Base-by-base conservation (phyloP, 2,797 vertebrate genomes). In the Pseudochirops corinnae region DNA sequence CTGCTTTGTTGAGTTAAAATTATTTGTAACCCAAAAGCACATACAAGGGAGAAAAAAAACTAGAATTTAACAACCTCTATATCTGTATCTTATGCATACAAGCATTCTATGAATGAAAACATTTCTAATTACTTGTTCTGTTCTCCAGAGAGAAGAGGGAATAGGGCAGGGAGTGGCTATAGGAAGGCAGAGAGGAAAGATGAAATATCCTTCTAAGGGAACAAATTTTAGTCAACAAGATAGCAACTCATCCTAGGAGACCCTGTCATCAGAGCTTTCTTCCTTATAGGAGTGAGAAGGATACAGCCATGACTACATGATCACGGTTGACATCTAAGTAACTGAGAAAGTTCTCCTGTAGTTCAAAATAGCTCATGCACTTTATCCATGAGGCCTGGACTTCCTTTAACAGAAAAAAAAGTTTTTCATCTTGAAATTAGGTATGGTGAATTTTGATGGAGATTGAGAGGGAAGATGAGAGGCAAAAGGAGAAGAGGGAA, bases 21-120 rank as follows among this genome's bases (percentile, higher is more conserved):
- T 92, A 91, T 56, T 90, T 94, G 55, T 82, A 33, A 94, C 91
- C 91, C 93, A 93, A 82, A 92, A 91, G 46, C 82, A 56, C n/a
- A 90, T 24, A 24, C 18, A 46, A 33, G 39, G 24, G 92, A 90
- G 57, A 55, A 90, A 92, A 92, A 90, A 90, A 93, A 90, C 21
- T 87, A 93, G 90, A 50, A 55, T 60, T 90, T 87, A 26, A 56
- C 60, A 28, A 56, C 67, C 58, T 91, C 94, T 92, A 67, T 90
- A 28, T 0, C 57, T 55, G n/a, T 57, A 56, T 87, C 50, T 60
- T 90, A 39, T 96, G 60, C 92, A 95, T 93, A 94, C 21, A 55
- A 91, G 58, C 91, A 31, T 55, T 95, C 67, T 57, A 55, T 93
- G 90, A 62, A 57, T 92, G 90, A 92, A 95, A 90, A 91, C 24